Conservation (phyloP, 2,113 vertebrate species). For the Manacus vitellinus region DNA sequence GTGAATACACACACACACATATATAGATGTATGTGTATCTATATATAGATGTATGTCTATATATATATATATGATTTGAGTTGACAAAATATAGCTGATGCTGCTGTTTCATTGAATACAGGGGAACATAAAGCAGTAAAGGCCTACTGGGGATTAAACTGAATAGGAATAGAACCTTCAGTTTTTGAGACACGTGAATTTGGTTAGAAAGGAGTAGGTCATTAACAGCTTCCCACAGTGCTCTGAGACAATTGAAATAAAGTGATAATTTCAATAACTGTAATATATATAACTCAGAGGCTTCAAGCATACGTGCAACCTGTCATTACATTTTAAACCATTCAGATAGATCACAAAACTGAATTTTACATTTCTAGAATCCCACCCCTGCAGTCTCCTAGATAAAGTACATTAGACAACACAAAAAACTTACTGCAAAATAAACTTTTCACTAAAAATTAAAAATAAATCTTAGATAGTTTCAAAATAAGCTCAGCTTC, state of each 20-base stretch:
- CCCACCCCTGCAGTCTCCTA: neutral
- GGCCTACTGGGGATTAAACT: neutral
- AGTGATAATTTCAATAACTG: neutral
- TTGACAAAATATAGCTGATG: neutral
- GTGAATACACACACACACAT: neutral
- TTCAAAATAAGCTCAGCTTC: neutral
- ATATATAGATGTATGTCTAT: neutral
- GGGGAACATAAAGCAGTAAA: neutral
- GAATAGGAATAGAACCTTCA: neutral
- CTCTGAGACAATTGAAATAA: neutral
- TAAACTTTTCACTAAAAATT: neutral
- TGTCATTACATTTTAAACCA: neutral
- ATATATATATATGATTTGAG: neutral
- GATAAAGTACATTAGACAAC: neutral
- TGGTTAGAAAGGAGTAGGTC: neutral
- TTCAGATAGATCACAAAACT: neutral
- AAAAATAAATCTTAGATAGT: neutral
- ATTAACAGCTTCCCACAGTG: neutral
- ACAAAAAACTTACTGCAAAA: neutral
- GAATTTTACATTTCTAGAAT: neutral
- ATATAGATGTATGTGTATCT: no score
- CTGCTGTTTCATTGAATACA: neutral
- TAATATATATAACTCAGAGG: neutral
- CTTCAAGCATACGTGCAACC: neutral
- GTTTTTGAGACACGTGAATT: neutral